Evolutionary conservation across 2,797 vertebrate species (phyloP), one percentile per base, ranked within the genome.

Genomic region (Sebastes iracundus): DNA sequence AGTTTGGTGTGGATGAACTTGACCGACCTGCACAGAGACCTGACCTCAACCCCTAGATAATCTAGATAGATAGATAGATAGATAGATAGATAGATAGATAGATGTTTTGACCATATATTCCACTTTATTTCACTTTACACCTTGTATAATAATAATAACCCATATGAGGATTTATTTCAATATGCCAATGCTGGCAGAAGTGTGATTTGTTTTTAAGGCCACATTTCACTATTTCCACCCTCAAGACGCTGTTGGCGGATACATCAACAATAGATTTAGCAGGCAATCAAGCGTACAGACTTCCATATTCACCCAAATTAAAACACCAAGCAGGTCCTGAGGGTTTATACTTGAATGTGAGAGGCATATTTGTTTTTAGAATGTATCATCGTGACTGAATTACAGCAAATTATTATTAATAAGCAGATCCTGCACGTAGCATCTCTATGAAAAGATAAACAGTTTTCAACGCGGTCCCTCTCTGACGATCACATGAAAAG

Each of bases 381-480:
- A 84, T 64, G 76, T 55, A 78, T 90, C 81, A 83, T 75, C 68
- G 23, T 64, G 55, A 38, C 79, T 81, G 86, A 91, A 87, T 91
- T 77, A 82, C 73, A 61, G 75, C 71, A 87, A 89, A 90, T 92
- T 72, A 88, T 83, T 75, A 83, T 79, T 81, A 85, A 90, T 88
- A 81, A 88, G 87, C 81, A 88, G 81, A 88, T 90, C 81, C 88
- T 89, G 90, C 71, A 86, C 38, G 27, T 75, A 75, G 66, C 73
- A 68, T 77, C 68, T 83, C 77, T 72, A 38, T 88, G 83, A 90
- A 89, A 87, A 86, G 87, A 89, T 86, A 87, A 92, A 91, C 83
- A 83, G 62, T 88, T 82, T 84, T 82, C 81, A 63, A 28, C 7
- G 12, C 77, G n/a, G 71, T 73, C 73, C 82, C 65, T 64, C 78